Base-by-base conservation (phyloP, 1,140 invertebrate genomes). In the Linepithema humile region DNA sequence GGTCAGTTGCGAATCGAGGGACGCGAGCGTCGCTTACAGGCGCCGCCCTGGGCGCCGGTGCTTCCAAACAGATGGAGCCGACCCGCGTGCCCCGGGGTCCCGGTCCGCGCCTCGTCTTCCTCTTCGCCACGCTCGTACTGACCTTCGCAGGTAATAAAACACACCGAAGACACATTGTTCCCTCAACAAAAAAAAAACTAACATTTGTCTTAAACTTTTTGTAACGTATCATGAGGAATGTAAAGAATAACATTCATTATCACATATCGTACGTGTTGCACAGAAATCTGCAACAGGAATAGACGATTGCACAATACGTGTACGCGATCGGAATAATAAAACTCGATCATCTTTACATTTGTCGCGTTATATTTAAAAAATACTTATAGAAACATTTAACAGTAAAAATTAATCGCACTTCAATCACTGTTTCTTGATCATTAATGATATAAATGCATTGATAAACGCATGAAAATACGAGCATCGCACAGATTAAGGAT, bases 91-190 rank as follows among this genome's bases (percentile, higher is more conserved):
- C 91, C 80, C 90, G 92, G 85, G 88, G 88, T 82, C 91, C 92
- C 57, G 92, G 89, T 82, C 92, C 92, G 57, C 91, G 92, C 69
- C 90, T 93, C 26, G 55, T 92, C 78, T 93, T 93, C 69, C 90
- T 93, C 67, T 85, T 93, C 35, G 89, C 86, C 72, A 93, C 92
- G 65, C 89, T 93, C 62, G 74, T 88, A 5, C 89, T 93, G 43
- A 93, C 92, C 35, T 88, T 92, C 29, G 91, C 92, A 92, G 92
- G 92, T 93, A 92, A 89, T 78, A n/a, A 40, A 20, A 48, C 35
- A 15, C 12, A 15, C 15, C 43, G 64, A n/a, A 9, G 1, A 72
- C 20, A 35, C 9, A 48, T 15, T 9, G 15, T 2, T 1, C 12
- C 26, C n/a, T n/a, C n/a, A n/a, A 35, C 15, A 9, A 35, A 3